Evolutionary conservation across 2,113 vertebrate species (phyloP), one percentile per base, ranked within the genome.

Genomic region (Hippoglossus stenolepis): DNA sequence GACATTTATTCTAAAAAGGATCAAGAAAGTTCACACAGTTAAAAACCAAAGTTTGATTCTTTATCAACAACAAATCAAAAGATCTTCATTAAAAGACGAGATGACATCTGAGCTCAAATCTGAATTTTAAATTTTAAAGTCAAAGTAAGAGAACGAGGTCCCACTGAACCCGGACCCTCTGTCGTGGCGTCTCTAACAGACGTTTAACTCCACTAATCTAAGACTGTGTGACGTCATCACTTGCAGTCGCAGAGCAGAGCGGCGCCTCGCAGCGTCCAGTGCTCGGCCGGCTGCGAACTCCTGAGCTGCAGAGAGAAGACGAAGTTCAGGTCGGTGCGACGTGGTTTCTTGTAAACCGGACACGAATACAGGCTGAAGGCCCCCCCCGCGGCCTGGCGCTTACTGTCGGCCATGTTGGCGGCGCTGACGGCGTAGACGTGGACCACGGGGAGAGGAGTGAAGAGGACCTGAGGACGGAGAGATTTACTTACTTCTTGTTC

Each of bases 261-360:
- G 15, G 95, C 92, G 0, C 96, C 95, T 2, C 95, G 83, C 66
- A 96, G 91, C 0, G 94, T 95, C 96, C 96, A 97, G 9, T 94
- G 95, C 61, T 96, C 95, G 0, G 94, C 89, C n/a, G 87, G 86
- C 84, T 93, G 91, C 6, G 57, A 21, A 7, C 93, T 95, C 77
- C 89, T 92, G 77, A 96, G 92, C 77, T 83, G 68, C 85, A 96
- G 71, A 1, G 90, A 92, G 89, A 95, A 95, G 86, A 97, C 92
- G 84, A 93, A 96, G 0, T 94, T 96, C 54, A 94, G 91, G 80
- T 96, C 95, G n/a, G 96, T 97, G 38, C 95, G 91, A 0, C 85
- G 84, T 2, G 96, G 95, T 28, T 95, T 96, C 88, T 93, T 97
- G 73, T 96, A 96, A 43, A 97, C 94, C 0, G 96, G 96, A 83